phyloP scores from a whole-genome alignment of 2,888 invertebrate species.

The Mamestra brassicae region DNA sequence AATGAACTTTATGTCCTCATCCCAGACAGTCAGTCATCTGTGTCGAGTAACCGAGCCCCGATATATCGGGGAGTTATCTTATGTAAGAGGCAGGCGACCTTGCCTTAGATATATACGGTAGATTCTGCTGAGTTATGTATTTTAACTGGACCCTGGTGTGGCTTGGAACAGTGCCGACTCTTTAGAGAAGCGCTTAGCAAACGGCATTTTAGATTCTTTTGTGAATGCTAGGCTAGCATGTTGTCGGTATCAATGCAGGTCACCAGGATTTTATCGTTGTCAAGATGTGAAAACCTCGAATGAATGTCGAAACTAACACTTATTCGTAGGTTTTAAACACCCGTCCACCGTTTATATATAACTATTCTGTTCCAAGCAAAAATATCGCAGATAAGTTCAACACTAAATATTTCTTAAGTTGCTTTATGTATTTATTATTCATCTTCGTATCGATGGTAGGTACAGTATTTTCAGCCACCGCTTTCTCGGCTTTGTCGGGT shows the following conservation, averaged over 20 bases:
- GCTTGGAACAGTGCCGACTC: constrained; percentile 49
- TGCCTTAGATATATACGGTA: not conserved
- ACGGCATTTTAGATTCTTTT: not conserved
- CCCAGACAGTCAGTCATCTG: constrained; percentile 38
- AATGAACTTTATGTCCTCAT: constrained; percentile 39
- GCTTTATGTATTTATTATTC: too few relatives aligned
- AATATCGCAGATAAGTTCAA: not conserved
- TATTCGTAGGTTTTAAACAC: too few relatives aligned
- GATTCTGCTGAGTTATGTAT: constrained; percentile 20
- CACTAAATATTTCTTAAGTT: not conserved
- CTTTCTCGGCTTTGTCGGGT: too few relatives aligned
- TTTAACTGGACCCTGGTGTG: constrained; percentile 9
- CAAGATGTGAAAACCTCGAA: not conserved
- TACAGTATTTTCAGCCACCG: too few relatives aligned
- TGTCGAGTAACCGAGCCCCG: constrained; percentile 8
- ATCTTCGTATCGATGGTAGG: too few relatives aligned
- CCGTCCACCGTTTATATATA: not conserved
- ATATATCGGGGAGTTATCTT: constrained; percentile 24
- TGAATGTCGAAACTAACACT: too few relatives aligned
- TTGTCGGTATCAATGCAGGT: not conserved
- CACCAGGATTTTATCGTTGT: not conserved
- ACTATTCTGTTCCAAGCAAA: not conserved
- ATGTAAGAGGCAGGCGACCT: not conserved
- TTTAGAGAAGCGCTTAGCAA: constrained; percentile 10
- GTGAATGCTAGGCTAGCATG: constrained; percentile 2